Percentiles rank a stretch among this genome's conserved stretches.
Conservation (phyloP, 2,888 invertebrate species). For the Drosophila maculinotata region DNA sequence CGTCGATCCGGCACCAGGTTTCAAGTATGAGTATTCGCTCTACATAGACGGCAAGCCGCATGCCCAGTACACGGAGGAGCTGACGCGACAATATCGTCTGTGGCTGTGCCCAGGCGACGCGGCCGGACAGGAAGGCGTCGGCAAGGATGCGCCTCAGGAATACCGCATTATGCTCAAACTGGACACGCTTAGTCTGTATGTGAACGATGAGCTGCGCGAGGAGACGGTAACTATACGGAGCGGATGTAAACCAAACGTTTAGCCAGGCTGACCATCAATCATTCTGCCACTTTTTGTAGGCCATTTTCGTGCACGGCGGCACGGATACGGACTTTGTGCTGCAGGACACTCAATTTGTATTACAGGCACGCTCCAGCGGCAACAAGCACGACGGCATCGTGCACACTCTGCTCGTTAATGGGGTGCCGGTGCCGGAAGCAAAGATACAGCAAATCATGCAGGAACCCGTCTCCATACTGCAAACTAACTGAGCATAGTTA, state of each 20-base stretch:
- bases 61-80: conserved; percentile 92
- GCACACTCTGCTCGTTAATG: conserved; percentile 87
- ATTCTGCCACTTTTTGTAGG: conserved; percentile 85
- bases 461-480: conserved; percentile 80
- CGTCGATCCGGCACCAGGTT: conserved; percentile 89
- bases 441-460: conserved; percentile 83
- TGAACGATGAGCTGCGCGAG: conserved; percentile 83
- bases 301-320: conserved; percentile 93
- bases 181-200: conserved; percentile 83
- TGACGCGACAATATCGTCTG: conserved; percentile 90
- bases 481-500: conserved; percentile 53
- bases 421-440: conserved; percentile 81
- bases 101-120: conserved; percentile 87
- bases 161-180: conserved; percentile 90
- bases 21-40: conserved; percentile 93
- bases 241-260: background rate
- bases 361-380: conserved; percentile 84
- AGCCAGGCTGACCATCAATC: background rate
- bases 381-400: conserved; percentile 87
- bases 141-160: conserved; percentile 85
- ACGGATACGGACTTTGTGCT: conserved; percentile 91
- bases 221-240: conserved; percentile 74
- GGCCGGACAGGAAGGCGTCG: background rate
- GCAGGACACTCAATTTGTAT: conserved; percentile 81
- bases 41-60: conserved; percentile 93